Evolutionary conservation across 2,797 vertebrate species (phyloP), one percentile per base, ranked within the genome.

Genomic region (Xenops minutus): DNA sequence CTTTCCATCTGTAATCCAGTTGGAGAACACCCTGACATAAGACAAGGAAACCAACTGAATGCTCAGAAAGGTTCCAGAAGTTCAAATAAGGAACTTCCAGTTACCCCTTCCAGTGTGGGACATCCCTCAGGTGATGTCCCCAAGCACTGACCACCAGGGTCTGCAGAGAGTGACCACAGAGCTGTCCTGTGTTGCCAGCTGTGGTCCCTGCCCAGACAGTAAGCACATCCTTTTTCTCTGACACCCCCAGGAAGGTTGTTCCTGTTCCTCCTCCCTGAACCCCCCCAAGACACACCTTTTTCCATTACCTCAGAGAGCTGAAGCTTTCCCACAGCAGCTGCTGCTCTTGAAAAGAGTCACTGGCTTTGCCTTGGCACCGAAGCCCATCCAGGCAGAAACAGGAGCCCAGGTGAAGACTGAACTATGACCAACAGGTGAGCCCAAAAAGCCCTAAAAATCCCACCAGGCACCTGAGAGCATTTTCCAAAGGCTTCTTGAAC

Each of bases 401-500:
- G 62, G 11, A 64, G 41, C 32, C 32, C 5, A 6, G 32, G 41
- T 46, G 32, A 48, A 34, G 43, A 48, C 43, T 34, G 63, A 66
- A 20, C 32, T 9, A 14, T 12, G 32, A 34, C 32, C 43, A 48
- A 34, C 6, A 48, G 23, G n/a, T 27, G 44, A 27, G n/a, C 7
- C 17, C 63, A 10, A 27, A 27, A 44, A 48, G 16, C 32, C 34
- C 23, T 36, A 23, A 0, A 10, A 62, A 5, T 1, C 56, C 49
- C 71, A 49, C 4, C 10, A 27, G 20, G 19, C 6, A 36, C 34
- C 71, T 82, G 78, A 48, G 2, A 62, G 48, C 0, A 0, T 0
- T 68, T 22, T 2, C 27, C 41, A 27, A 75, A 4, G 0, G 0
- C 36, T 48, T 19, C 48, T 55, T 56, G 63, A 56, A 51, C 49